Evolutionary conservation across 2,888 invertebrate genomes (phyloP), one percentile per base, ranked within the genome.

Genomic region (Litoditis marina): DNA sequence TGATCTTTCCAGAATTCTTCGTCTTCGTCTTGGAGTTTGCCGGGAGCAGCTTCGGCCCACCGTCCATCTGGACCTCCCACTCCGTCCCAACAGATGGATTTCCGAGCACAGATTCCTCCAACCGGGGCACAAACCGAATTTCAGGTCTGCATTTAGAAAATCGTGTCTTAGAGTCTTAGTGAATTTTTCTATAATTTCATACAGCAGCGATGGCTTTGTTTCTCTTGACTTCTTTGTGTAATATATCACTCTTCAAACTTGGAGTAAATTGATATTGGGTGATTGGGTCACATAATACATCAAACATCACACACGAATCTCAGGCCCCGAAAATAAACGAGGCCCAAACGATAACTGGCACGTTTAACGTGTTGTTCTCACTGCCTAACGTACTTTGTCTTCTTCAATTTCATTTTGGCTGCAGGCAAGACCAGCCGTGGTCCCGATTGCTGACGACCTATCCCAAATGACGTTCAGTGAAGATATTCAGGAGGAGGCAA

Each of bases 401-500:
- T 60, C 19, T 58, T 66, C 19, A 47, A 39, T n/a, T 51, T 65
- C 4, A 50, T n/a, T 55, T 34, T 44, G 30, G 11, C 30, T 52
- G 31, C 22, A 8, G 22, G 5, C 36, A 42, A 30, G 13, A 52
- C 16, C 25, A 22, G 34, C n/a, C n/a, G n/a, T n/a, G 32, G 49
- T 22, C 32, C 16, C 16, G 13, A 36, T 36, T 11, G n/a, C n/a
- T n/a, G n/a, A n/a, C 1, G 73, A 74, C 42, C 60, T 72, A 22
- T 49, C 67, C 5, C 22, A 55, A 7, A 63, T 65, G 44, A 59
- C 56, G 13, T 78, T 76, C 53, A 36, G 66, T 2, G 77, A 78
- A 19, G 96, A 96, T 82, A 91, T 96, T 46, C 98, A 99, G 84
- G 95, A 96, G 83, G 96, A 98, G 86, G 98, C 96, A 0, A 98